These are phyloP conservation scores for Mesoclemmys tuberculata DNA, from an alignment of 2,113 vertebrate genomes.

Conservation along the genomic window DNA sequence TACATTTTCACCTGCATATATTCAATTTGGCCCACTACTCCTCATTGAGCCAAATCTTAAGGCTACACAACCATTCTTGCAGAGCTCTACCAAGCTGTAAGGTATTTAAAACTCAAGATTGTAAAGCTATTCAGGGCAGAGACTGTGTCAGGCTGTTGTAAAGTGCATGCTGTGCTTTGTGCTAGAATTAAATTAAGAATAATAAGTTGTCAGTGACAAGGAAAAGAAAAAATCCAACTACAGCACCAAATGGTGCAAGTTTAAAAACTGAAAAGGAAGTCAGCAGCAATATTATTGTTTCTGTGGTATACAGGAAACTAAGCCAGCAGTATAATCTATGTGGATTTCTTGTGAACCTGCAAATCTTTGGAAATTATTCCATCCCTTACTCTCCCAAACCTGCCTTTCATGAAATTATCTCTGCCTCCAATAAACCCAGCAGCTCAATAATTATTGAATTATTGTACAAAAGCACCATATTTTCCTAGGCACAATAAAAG, in stretches of 20 bases:
- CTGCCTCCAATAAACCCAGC: background rate
- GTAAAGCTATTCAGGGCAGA: background rate
- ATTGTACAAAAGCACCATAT: background rate
- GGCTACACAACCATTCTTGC: background rate
- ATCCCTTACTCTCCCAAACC: background rate
- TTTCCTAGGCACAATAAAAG: background rate
- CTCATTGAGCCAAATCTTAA: background rate
- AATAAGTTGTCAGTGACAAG: background rate
- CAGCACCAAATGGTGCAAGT: fast-evolving
- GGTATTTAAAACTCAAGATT: background rate
- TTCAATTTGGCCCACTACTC: background rate
- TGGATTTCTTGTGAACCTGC: background rate
- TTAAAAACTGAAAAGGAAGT: background rate
- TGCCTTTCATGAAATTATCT: background rate
- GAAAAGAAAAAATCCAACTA: background rate
- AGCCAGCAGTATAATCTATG: background rate
- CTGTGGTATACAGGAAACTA: background rate
- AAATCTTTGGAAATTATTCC: background rate
- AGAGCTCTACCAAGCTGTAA: background rate
- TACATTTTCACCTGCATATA: background rate
- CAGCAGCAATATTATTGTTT: background rate
- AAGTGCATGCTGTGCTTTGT: background rate
- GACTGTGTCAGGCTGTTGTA: background rate
- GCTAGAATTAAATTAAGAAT: background rate
- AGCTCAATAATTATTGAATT: background rate